Percentiles rank a stretch among this genome's conserved stretches.
Conservation (phyloP, 2,113 vertebrate species). For the Rhinolophus sinicus region DNA sequence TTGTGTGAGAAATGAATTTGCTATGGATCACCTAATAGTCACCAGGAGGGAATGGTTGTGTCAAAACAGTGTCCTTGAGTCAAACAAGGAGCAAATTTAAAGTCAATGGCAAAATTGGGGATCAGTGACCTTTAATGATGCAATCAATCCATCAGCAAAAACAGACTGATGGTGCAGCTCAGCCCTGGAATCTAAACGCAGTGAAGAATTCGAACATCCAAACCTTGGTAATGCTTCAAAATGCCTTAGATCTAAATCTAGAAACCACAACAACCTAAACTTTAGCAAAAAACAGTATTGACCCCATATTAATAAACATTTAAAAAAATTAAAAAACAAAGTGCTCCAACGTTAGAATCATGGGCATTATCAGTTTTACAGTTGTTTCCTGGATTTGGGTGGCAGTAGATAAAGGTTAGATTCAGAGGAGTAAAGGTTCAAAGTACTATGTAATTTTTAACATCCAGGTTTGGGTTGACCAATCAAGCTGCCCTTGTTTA, state of each 20-base stretch:
- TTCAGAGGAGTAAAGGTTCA: background rate
- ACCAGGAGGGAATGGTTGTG: background rate
- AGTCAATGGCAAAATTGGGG: background rate
- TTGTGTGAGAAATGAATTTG: background rate
- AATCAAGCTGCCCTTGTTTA: background rate
- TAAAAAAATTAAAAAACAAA: background rate
- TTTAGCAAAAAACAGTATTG: background rate
- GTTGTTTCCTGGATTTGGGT: constrained; percentile 3
- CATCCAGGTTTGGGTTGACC: background rate
- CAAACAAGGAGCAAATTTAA: constrained; percentile 39
- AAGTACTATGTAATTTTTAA: constrained; percentile 16
- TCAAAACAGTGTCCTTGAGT: constrained; percentile 27
- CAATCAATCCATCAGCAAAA: constrained; percentile 24
- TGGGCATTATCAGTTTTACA: constrained; percentile 26
- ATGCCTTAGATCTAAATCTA: background rate
- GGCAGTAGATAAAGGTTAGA: constrained; percentile 36
- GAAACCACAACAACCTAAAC: background rate
- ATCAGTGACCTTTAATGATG: constrained; percentile 3
- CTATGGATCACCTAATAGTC: background rate
- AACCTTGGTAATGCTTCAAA: constrained; percentile 16
- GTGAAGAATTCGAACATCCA: background rate
- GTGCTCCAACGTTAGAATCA: background rate
- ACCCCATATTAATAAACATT: background rate
- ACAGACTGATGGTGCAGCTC: background rate
- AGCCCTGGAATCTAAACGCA: background rate